Base-by-base conservation (phyloP, 2,888 invertebrate species). In the Lysandra bellargus region DNA sequence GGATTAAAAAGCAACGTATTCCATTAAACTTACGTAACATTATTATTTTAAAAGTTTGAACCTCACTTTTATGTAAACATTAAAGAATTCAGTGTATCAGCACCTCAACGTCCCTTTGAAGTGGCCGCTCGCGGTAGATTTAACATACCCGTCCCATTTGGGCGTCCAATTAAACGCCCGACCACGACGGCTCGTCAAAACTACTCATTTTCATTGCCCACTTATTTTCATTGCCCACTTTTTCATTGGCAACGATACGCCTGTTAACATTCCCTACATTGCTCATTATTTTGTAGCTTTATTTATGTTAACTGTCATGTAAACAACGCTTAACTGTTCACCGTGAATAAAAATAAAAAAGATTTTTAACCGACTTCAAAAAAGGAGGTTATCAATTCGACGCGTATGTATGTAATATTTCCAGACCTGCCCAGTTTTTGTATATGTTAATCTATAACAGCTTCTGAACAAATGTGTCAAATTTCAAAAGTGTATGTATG, bases 111-210 rank as follows among this genome's bases (percentile, higher is more conserved):
- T 75, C 81, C 84, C 89, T 93, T 92, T 93, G 92, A 93, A 87
- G 89, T 89, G 80, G 86, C 93, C 92, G 93, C 89, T 84, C 83
- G 83, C 86, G 80, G 85, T 90, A 88, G 91, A 91, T 90, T 91
- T 89, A 89, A 92, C 86, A 88, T 88, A 87, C 89, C 87, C 84
- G 81, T 83, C 88, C 90, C 89, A 90, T 92, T 91, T 89, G 87
- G 87, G 86, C 84, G 84, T 85, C 92, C 93, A 94, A 92, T 94
- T 94, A 93, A 92, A 90, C 87, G 90, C 86, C 69, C 14, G 69
- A 30, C 64, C 30, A 30, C 33, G 83, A 83, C 83, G 85, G 84
- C 87, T 90, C 91, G 91, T 92, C 91, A 92, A 92, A 89, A 92
- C 92, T 90, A 87, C 88, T 90, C 85, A 87, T 87, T 90, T 89